Base-by-base conservation (phyloP, 2,888 invertebrate genomes). In the Drosophila buzzatii region DNA sequence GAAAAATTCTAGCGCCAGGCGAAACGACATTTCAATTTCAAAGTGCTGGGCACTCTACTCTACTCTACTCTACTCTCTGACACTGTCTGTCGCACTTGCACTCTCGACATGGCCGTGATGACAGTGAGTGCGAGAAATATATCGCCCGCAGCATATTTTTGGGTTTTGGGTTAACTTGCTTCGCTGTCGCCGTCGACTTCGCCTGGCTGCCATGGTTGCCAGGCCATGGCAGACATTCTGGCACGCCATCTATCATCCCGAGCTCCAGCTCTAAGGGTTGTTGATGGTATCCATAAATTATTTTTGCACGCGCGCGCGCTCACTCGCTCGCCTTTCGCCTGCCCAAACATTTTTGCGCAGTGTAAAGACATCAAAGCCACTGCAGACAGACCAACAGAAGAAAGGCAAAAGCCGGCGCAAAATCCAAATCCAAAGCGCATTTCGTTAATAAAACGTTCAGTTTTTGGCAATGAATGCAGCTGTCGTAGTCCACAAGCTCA, bases 261-360 rank as follows among this genome's bases (percentile, higher is more conserved):
- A 41, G 67, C 75, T 63, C 64, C 82, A 82, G 88, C 89, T 90
- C 87, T 90, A 82, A 90, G 90, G 90, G 90, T 91, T 91, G 90
- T 90, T 91, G 90, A 91, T 91, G 90, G 81, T 82, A 76, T 79
- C 88, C 91, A 91, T 91, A 91, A 91, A 91, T 91, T 91, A 91
- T 91, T 85, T 88, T 87, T 88, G 90, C 88, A 86, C 86, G 83
- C 81, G 49, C 49, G 77, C 72, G 69, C 75, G 71, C 41, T n/a
- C n/a, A n/a, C n/a, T n/a, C n/a, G n/a, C n/a, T 41, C 44, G 44
- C 74, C 72, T 64, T 69, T 65, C 45, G 37, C 67, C 76, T 45
- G 55, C 58, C 53, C 73, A 81, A 77, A 63, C 75, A 78, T 78
- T 85, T 87, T 86, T 67, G 76, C 89, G 87, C 89, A 85, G 85